Conservation (phyloP, 2,113 vertebrate genomes). For the Phylloscopus trochilus region DNA sequence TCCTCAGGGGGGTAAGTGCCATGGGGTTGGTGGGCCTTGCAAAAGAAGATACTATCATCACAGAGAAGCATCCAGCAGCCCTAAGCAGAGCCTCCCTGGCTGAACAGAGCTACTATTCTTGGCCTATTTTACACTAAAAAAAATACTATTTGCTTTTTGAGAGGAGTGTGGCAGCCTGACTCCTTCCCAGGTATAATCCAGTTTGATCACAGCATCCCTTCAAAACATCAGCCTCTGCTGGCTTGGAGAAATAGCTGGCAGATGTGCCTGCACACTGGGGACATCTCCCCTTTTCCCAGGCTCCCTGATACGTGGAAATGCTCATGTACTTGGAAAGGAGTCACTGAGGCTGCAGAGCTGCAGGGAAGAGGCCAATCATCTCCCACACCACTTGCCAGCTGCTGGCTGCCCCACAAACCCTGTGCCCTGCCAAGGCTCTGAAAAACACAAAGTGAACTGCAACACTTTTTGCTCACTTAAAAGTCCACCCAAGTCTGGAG, state of each 20-base stretch:
- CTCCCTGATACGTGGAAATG: neutral
- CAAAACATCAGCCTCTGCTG: neutral
- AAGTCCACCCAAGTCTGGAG: neutral
- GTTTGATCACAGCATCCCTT: neutral
- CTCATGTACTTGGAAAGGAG: neutral
- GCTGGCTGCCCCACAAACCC: neutral
- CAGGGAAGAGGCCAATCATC: neutral
- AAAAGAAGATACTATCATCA: neutral
- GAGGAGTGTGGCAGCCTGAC: neutral
- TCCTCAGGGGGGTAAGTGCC: neutral
- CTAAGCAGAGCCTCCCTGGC: neutral
- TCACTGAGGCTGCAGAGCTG: neutral
- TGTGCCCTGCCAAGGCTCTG: neutral
- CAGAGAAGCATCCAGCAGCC: neutral
- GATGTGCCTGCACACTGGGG: neutral
- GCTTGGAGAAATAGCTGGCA: neutral
- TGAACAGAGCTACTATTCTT: neutral
- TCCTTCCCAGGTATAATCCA: neutral
- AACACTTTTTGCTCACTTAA: neutral
- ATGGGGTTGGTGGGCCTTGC: neutral
- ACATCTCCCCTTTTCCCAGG: neutral
- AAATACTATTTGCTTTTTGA: neutral
- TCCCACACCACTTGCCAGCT: slow-evolving; percentile 7
- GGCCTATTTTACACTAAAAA: neutral
- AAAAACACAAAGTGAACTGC: neutral